A percentile compares a stretch with the other conserved stretches of the same genome.
Conservation (phyloP, 2,797 vertebrate genomes). For the Uromys caudimaculatus region DNA sequence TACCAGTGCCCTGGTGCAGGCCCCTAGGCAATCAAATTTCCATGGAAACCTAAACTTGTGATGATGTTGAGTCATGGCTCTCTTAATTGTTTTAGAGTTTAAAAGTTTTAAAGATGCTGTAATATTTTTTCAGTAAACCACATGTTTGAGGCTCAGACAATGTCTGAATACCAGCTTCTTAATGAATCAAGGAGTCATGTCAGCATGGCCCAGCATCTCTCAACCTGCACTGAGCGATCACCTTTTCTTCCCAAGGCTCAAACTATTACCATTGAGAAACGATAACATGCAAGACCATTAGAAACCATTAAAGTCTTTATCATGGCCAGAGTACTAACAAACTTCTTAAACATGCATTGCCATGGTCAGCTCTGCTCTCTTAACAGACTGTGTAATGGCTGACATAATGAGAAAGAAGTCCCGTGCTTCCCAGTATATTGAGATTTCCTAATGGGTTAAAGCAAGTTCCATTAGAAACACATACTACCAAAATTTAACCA, state of each 20-base stretch:
- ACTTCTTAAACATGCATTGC: neutral
- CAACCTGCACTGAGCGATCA: neutral
- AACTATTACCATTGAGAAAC: neutral
- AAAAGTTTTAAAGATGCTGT: slow-evolving; percentile 13
- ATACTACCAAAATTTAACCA: neutral
- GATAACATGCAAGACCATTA: neutral
- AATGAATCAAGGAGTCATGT: neutral
- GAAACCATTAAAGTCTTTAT: neutral
- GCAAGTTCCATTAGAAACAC: neutral
- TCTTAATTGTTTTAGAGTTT: too few species aligned
- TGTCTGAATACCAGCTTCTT: neutral
- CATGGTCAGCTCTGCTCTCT: neutral
- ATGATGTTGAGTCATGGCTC: neutral
- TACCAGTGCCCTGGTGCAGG: neutral
- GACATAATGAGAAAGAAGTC: neutral
- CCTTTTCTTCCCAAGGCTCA: neutral
- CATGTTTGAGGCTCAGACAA: neutral
- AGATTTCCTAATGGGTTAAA: neutral
- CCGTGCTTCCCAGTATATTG: neutral
- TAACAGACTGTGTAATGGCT: neutral
- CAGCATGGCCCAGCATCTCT: neutral
- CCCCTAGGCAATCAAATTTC: neutral
- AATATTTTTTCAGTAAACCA: slow-evolving; percentile 11
- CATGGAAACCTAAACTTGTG: neutral
- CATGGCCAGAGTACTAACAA: neutral